Conservation (phyloP, 2,113 vertebrate genomes). For the Butorides virescens region DNA sequence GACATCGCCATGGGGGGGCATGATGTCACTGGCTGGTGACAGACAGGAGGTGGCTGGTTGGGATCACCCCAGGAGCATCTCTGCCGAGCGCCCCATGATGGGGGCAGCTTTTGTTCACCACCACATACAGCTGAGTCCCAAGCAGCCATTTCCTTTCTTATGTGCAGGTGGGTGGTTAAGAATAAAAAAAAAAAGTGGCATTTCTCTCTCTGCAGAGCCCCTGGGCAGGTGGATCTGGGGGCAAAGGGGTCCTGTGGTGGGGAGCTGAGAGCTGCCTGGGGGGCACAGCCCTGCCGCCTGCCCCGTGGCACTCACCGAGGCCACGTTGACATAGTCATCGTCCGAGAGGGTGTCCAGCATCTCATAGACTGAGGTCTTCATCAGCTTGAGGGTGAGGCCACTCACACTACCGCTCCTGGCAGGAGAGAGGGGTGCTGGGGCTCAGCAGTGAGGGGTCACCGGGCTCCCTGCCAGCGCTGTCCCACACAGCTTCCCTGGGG, state of each 20-base stretch:
- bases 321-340: conserved; percentile 93
- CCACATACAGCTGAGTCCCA: fast-evolving
- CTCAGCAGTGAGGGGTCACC: fast-evolving
- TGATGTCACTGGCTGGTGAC: neutral
- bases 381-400: conserved; percentile 92
- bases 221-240: neutral
- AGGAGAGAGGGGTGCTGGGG: neutral
- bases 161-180: neutral
- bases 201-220: neutral
- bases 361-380: conserved; percentile 92
- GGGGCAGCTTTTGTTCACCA: neutral
- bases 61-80: fast-evolving
- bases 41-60: neutral
- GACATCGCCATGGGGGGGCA: neutral
- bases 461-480: neutral
- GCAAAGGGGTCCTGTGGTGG: neutral
- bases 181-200: neutral
- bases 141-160: neutral
- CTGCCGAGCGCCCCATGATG: neutral
- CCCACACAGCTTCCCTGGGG: neutral
- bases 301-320: conserved; percentile 67
- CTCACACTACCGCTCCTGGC: conserved; percentile 96
- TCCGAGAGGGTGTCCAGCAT: conserved; percentile 95
- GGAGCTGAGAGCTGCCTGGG: neutral
- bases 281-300: fast-evolving